These are phyloP conservation scores for Melospiza melodia DNA, from an alignment of 2,113 vertebrate genomes.

Conservation along the genomic window DNA sequence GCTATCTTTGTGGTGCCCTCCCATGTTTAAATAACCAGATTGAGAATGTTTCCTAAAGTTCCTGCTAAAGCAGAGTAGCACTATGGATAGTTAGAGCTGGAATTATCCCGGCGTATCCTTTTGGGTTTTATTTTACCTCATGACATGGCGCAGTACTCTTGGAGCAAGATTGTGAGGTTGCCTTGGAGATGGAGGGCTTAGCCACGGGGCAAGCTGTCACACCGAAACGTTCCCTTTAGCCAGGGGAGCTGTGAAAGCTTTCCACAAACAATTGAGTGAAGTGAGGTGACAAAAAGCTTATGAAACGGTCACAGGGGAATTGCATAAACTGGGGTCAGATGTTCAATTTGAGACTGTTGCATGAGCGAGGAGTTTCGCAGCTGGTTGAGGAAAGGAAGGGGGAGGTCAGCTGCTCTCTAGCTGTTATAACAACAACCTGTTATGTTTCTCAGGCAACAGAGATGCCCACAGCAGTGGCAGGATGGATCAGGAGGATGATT, in stretches of 20 bases:
- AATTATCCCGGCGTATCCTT: rapidly evolving
- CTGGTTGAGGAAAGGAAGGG: background rate
- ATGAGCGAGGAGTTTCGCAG: background rate
- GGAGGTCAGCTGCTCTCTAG: constrained; percentile 38
- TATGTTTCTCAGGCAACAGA: constrained; percentile 40
- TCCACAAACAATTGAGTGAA: constrained; percentile 31
- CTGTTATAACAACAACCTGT: constrained; percentile 52
- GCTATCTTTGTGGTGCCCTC: background rate
- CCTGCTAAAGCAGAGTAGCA: background rate
- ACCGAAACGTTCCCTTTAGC: background rate
- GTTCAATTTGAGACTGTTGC: constrained; percentile 14
- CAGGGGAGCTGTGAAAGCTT: background rate
- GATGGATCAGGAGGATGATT: background rate
- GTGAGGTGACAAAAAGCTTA: constrained; percentile 59
- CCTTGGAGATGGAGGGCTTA: constrained; percentile 27
- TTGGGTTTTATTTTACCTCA: background rate
- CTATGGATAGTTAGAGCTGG: background rate
- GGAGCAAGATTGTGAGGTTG: background rate
- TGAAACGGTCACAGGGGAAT: constrained; percentile 1
- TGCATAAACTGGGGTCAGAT: constrained; percentile 55
- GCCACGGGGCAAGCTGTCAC: background rate
- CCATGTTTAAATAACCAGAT: background rate
- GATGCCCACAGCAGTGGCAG: constrained; percentile 21
- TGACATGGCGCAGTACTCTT: background rate
- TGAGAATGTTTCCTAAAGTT: background rate